Conservation (phyloP, 2,888 invertebrate genomes). For the Athalia circularis region DNA sequence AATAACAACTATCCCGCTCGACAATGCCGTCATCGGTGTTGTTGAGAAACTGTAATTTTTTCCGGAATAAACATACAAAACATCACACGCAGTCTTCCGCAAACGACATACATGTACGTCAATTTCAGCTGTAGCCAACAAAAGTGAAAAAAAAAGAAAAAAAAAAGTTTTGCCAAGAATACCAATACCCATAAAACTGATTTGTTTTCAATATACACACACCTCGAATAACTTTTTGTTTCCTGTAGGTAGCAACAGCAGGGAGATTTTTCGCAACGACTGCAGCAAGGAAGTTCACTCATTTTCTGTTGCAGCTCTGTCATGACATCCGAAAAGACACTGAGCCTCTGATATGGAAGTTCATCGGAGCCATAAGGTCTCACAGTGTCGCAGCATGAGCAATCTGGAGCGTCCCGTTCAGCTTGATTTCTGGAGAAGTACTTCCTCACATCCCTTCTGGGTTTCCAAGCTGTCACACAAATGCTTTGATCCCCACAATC, state of each 20-base stretch:
- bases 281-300: slow-evolving; percentile 56
- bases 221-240: slow-evolving; percentile 19
- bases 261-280: slow-evolving; percentile 55
- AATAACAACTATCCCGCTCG: too few species aligned
- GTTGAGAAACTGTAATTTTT: too few species aligned
- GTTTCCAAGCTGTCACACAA: slow-evolving; percentile 60
- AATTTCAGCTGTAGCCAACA: too few species aligned
- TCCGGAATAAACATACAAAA: too few species aligned
- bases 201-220: background rate
- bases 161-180: background rate
- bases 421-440: slow-evolving; percentile 57
- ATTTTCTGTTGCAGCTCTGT: slow-evolving; percentile 64
- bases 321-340: slow-evolving; percentile 63
- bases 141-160: background rate
- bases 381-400: slow-evolving; percentile 36
- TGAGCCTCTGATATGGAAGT: slow-evolving; percentile 61
- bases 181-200: background rate
- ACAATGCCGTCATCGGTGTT: too few species aligned
- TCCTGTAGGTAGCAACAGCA: slow-evolving; percentile 56
- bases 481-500: slow-evolving; percentile 52
- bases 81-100: too few species aligned
- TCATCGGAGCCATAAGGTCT: slow-evolving; percentile 56
- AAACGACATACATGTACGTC: too few species aligned
- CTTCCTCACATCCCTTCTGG: slow-evolving; percentile 54
- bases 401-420: slow-evolving; percentile 49